A percentile compares a stretch with the other conserved stretches of the same genome.
phyloP scores from a whole-genome alignment of 2,113 vertebrate genomes.

The Bubo bubo region DNA sequence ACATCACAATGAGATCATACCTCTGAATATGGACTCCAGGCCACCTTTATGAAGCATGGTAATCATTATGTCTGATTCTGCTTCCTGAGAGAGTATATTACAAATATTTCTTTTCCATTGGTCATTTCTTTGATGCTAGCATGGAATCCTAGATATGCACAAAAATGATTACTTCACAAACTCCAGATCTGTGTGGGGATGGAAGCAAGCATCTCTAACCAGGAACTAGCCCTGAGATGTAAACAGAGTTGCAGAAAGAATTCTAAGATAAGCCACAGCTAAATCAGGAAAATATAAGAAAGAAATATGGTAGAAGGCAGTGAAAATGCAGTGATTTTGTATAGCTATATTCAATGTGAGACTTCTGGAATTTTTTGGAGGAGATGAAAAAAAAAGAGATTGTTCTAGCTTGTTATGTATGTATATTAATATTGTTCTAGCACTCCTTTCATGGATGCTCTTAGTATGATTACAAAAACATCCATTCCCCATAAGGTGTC shows the following conservation, averaged over 20 bases:
- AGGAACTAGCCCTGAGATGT: background rate
- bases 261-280: background rate
- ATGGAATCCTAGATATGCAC: background rate
- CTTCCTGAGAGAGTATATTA: conserved; percentile 16
- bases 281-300: background rate
- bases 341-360: background rate
- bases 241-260: background rate
- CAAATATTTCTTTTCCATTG: background rate
- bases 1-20: conserved; percentile 39
- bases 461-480: background rate
- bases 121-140: background rate
- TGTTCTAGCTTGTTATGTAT: background rate
- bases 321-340: background rate
- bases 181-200: background rate
- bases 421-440: background rate
- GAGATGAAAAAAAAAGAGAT: background rate
- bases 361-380: background rate
- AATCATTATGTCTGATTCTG: conserved; percentile 15
- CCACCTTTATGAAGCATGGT: background rate
- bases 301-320: background rate
- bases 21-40: conserved; percentile 8
- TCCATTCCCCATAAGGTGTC: background rate
- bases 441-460: background rate
- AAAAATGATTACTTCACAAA: background rate
- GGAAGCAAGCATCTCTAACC: background rate